phyloP scores from a whole-genome alignment of 2,797 vertebrate genomes.

The Tapera naevia region DNA sequence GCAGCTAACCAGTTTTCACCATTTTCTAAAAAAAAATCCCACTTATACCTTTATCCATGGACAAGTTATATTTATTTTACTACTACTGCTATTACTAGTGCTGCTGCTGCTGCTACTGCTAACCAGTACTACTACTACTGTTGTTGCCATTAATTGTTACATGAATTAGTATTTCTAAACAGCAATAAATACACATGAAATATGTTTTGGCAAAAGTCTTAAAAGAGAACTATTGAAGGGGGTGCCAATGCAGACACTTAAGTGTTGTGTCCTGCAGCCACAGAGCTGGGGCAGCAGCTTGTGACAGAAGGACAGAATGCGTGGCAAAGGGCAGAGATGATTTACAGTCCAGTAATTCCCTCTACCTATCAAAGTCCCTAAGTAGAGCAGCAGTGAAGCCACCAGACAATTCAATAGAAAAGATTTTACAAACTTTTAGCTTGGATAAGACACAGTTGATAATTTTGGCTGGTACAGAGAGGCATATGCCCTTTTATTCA shows the following conservation, averaged over 20 bases:
- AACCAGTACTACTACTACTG: fast-evolving
- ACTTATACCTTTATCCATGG: not conserved
- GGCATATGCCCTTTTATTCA: not conserved
- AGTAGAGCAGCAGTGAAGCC: not conserved
- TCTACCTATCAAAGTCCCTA: not conserved
- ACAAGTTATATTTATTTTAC: not conserved
- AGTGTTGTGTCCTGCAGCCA: fast-evolving
- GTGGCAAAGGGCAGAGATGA: not conserved
- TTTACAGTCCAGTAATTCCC: not conserved
- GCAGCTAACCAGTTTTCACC: not conserved
- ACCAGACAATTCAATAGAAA: not conserved
- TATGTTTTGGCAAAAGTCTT: not conserved
- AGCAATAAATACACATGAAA: not conserved
- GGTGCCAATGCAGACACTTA: not conserved
- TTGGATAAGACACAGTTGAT: not conserved
- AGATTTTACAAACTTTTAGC: not conserved
- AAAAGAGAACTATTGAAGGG: not conserved
- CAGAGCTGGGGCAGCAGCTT: not conserved
- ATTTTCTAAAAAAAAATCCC: not conserved
- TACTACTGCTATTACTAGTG: not conserved
- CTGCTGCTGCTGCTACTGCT: not conserved
- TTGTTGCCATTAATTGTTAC: not conserved
- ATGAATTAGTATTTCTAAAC: not conserved
- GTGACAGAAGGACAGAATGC: fast-evolving
- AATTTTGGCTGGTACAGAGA: not conserved